A percentile compares a stretch with the other conserved stretches of the same genome.
Evolutionary conservation across 2,113 vertebrate species (phyloP).

Genomic region (Lipophrys pholis): DNA sequence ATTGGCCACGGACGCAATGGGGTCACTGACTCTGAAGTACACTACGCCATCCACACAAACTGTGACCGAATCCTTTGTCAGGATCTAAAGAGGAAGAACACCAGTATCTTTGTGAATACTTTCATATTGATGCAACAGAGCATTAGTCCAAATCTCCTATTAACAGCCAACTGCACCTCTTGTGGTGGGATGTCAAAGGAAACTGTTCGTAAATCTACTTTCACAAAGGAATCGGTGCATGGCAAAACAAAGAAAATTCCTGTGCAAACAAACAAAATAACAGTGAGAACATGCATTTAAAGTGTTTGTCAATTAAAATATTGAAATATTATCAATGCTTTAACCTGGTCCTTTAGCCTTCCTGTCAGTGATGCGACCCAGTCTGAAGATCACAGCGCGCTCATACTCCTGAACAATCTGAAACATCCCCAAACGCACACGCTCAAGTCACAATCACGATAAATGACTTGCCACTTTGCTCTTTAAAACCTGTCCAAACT

Average conservation of each 20-base stretch:
- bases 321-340: not conserved
- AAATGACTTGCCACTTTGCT: too few species aligned
- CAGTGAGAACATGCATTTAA: not conserved
- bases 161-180: slow-evolving; percentile 82
- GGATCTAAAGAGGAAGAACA: slow-evolving; percentile 77
- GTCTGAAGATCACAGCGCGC: slow-evolving; percentile 89
- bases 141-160: not conserved
- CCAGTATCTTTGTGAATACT: not conserved
- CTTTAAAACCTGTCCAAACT: not conserved
- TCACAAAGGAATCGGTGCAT: slow-evolving; percentile 94
- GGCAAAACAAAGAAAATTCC: slow-evolving; percentile 95
- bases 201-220: slow-evolving; percentile 96
- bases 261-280: slow-evolving; percentile 58
- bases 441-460: not conserved
- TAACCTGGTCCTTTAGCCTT: slow-evolving; percentile 92
- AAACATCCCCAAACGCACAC: slow-evolving; percentile 7
- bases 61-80: slow-evolving; percentile 91
- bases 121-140: not conserved
- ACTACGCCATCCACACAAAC: slow-evolving; percentile 89
- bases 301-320: too few species aligned
- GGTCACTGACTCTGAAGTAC: slow-evolving; percentile 88
- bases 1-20: slow-evolving; percentile 88
- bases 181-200: slow-evolving; percentile 98
- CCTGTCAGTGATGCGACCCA: slow-evolving; percentile 87
- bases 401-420: slow-evolving; percentile 93